Base-by-base conservation (phyloP, 2,888 invertebrate species). In the Sisyra terminalis region DNA sequence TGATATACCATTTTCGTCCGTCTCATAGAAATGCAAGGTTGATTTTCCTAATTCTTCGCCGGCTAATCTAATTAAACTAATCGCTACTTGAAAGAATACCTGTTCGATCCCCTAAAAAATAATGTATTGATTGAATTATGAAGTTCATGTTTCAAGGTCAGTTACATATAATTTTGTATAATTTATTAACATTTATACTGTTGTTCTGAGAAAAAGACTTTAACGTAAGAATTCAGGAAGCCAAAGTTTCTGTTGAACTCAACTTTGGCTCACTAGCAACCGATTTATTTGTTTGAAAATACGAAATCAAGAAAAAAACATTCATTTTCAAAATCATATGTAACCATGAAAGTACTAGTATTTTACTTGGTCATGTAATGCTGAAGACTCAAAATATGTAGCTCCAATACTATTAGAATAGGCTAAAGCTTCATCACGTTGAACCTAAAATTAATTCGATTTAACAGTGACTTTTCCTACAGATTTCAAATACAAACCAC, bases 351-450 rank as follows among this genome's bases (percentile, higher is more conserved):
- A 2, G 35, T 14, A 18, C 15, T 36, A 13, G n/a, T n/a, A n/a
- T 43, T 44, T 40, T 52, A 75, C 77, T 67, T 78, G 76, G 54
- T 82, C 78, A 47, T 76, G 71, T 47, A 83, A 63, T 0, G 88
- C 89, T 1, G 89, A 90, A 0, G 85, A 80, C 59, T 92, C 90
- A 52, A 79, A 78, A 64, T 88, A 89, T 8, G 67, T 66, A 2
- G 87, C 89, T n/a, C 83, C 84, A 43, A 92, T 86, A 5, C 76
- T 74, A 6, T 69, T 69, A 0, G 90, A 84, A 64, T 83, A 92
- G 40, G 76, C 70, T 42, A 70, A 60, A 0, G 84, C 89, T 53
- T 87, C 87, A 17, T 73, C 72, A 2, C 66, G 63, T 2, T 61
- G 51, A 7, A 75, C 70, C 57, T 59, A 42, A 15, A 50, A 50